These are phyloP conservation scores for Macroglossus sobrinus DNA, from an alignment of 2,113 vertebrate species.

Conservation along the genomic window DNA sequence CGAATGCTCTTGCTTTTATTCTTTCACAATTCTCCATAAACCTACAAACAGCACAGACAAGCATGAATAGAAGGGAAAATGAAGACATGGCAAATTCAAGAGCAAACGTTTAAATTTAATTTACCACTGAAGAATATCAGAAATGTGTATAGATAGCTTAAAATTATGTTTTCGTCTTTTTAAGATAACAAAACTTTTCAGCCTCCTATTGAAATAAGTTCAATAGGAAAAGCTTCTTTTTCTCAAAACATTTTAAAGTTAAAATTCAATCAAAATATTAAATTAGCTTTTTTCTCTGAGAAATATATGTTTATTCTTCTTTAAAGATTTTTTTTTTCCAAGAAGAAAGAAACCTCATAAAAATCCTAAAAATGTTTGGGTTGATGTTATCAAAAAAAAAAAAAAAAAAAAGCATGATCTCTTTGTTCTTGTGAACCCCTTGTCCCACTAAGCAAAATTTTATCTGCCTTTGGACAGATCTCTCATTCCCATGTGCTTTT, in stretches of 20 bases:
- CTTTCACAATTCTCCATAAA: neutral
- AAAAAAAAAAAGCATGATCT: neutral
- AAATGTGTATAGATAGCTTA: neutral
- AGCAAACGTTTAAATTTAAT: constrained; percentile 44
- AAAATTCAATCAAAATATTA: constrained; percentile 35
- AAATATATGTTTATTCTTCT: neutral
- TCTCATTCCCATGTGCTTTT: neutral
- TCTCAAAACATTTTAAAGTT: constrained; percentile 13
- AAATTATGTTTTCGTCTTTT: neutral
- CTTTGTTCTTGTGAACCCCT: neutral
- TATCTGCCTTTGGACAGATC: neutral
- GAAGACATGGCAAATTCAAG: neutral
- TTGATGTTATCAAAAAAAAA: neutral
- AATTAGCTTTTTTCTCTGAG: neutral
- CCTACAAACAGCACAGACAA: neutral
- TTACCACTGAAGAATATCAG: constrained; percentile 21
- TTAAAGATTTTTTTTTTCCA: neutral
- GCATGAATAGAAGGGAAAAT: neutral
- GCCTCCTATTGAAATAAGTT: constrained; percentile 17
- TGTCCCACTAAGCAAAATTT: neutral
- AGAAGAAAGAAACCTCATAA: neutral
- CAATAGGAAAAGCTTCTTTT: neutral
- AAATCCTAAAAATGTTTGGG: constrained; percentile 8
- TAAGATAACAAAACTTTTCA: neutral
- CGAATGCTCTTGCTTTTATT: neutral